phyloP scores from a whole-genome alignment of 2,113 vertebrate species.

The Cottus gobio region DNA sequence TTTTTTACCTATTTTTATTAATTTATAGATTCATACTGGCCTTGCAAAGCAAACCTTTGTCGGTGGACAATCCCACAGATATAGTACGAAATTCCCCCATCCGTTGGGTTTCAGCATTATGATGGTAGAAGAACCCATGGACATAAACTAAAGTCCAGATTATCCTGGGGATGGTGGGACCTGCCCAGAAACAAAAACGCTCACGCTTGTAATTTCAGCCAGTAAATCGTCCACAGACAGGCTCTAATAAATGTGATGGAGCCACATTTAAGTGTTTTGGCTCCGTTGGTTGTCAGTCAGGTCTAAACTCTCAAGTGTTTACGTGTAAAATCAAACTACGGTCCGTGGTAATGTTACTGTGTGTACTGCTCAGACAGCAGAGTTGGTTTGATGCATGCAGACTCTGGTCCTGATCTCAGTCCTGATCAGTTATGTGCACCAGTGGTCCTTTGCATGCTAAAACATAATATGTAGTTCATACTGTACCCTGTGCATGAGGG shows the following conservation, averaged over 20 bases:
- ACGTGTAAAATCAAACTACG: slow-evolving; percentile 5
- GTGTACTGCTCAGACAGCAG: neutral
- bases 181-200: neutral
- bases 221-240: neutral
- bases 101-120: neutral
- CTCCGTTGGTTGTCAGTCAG: neutral
- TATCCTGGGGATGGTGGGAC: neutral
- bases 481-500: slow-evolving; percentile 38
- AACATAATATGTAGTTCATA: slow-evolving; percentile 41
- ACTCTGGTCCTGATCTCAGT: neutral
- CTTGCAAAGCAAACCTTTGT: neutral
- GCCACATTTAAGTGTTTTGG: neutral
- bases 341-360: neutral
- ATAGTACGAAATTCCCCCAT: neutral
- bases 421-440: neutral
- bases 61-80: too few relatives aligned
- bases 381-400: slow-evolving; percentile 11
- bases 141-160: neutral
- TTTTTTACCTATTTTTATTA: too few relatives aligned
- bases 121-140: neutral
- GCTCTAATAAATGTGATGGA: neutral
- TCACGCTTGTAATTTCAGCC: neutral
- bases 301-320: neutral
- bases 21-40: neutral
- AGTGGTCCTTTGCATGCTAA: slow-evolving; percentile 55